These are phyloP conservation scores for Caenorhabditis latens DNA, from an alignment of 1,140 invertebrate genomes.

Conservation along the genomic window DNA sequence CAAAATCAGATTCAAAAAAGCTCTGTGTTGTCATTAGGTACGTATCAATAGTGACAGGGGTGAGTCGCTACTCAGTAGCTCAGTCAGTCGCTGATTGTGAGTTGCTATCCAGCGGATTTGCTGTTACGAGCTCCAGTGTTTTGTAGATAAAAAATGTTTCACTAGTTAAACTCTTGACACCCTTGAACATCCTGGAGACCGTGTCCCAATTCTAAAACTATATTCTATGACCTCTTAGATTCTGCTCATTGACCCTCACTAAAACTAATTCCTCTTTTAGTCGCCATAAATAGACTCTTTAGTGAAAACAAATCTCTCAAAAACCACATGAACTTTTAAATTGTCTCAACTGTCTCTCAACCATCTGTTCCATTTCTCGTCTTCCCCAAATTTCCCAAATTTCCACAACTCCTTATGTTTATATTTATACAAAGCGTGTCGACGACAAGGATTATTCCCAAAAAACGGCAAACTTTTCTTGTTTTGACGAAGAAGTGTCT, in stretches of 20 bases:
- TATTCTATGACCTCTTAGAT: not conserved
- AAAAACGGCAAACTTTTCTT: not conserved
- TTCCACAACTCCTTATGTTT: conserved; percentile 38
- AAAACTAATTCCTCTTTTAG: not conserved
- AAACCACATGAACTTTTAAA: conserved; percentile 16
- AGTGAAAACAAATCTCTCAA: not conserved
- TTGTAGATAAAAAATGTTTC: no score
- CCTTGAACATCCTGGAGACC: no score
- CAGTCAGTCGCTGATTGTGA: no score
- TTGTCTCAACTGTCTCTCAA: not conserved
- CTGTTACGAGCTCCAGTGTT: no score
- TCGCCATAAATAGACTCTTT: not conserved
- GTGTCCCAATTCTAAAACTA: no score
- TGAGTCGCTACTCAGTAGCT: no score
- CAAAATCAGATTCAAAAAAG: no score
- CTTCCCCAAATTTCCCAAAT: not conserved
- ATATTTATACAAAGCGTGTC: conserved; percentile 12
- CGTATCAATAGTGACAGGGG: no score
- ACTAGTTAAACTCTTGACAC: no score
- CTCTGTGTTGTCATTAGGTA: no score
- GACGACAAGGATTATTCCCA: not conserved
- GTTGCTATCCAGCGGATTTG: no score
- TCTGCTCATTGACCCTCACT: not conserved
- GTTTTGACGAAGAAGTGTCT: conserved; percentile 11
- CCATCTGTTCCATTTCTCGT: not conserved